Evolutionary conservation across 2,113 vertebrate genomes (phyloP), one percentile per base, ranked within the genome.

Genomic region (Caloenas nicobarica): DNA sequence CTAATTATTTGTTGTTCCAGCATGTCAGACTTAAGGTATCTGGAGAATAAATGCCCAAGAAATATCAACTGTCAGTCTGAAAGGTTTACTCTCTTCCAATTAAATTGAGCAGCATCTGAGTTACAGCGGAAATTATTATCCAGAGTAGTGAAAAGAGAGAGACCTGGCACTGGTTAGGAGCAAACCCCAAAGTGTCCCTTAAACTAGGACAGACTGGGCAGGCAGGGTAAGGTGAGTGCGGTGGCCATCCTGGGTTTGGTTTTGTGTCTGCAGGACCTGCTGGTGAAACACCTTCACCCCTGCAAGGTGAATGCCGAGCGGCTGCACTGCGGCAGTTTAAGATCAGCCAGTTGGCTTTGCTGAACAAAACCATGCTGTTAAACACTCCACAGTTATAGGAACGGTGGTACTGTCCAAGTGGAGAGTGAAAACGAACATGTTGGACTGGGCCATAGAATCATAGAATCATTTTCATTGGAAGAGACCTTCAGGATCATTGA

Each of bases 1-100:
- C 44, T 50, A 62, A 81, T 93, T 88, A 64, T 94, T 94, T 95
- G 78, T 44, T 86, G n/a, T 86, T 88, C n/a, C 61, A 65, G 42
- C 24, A 5, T 86, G 78, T 89, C 71, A 88, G 83, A 74, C 62
- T 69, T 73, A 21, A 66, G 56, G 53, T 53, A 54, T 51, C 51
- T 58, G 69, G 46, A 87, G 81, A 94, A 78, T 62, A 54, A 81
- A 72, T 29, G 42, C n/a, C 48, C 51, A 81, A 71, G 58, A 93
- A 95, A 95, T 58, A 31, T 56, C 64, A 91, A 3, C 42, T 74
- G 8, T 33, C 60, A 88, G 36, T 81, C 83, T 61, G 34, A 93
- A 93, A 71, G 13, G 31, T 74, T 68, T 82, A 18, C 58, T 95
- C 58, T 51, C 40, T 72, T 78, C 26, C 53, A 65, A 44, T 50